Evolutionary conservation across 2,113 vertebrate species (phyloP), one percentile per base, ranked within the genome.

Genomic region (Zootoca vivipara): DNA sequence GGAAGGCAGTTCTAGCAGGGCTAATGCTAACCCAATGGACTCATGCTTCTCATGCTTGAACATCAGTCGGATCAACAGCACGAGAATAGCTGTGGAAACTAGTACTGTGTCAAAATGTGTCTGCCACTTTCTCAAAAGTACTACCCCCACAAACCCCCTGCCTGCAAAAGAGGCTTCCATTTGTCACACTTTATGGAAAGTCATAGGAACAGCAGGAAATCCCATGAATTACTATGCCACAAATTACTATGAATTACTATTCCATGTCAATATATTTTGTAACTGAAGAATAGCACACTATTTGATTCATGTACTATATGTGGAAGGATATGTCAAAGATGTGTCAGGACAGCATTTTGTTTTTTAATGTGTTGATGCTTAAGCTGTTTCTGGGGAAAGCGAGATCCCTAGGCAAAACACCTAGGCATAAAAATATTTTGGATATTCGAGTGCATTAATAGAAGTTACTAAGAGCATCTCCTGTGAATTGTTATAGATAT

Each of bases 301-400:
- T 18, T 75, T 72, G 83, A 88, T 84, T 16, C 83, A 90, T 72
- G n/a, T 92, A 72, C 78, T 91, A 35, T 92, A 86, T 84, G 58
- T 88, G 90, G 46, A 30, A n/a, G 40, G 87, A 78, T 64, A 42
- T 85, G 78, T 75, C 93, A 69, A 93, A 94, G 91, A 83, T 93
- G 42, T 56, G 83, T 87, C 87, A 33, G 22, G 72, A 86, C 88
- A 81, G 90, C 74, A 74, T 42, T 77, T 58, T 89, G 87, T 24
- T 91, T 94, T 93, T 93, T 91, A 93, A 90, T 38, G 85, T 85
- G 13, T 58, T 86, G 40, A 64, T 86, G 72, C 83, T 46, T 33
- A 82, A 84, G 22, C 75, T 82, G 65, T 38, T 87, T 87, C 75
- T 12, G 38, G 74, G 69, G 94, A 92, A 93, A 89, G 87, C 90